A percentile compares a stretch with the other conserved stretches of the same genome.
phyloP scores from a whole-genome alignment of 2,888 invertebrate genomes.

The Danaus chrysippus region DNA sequence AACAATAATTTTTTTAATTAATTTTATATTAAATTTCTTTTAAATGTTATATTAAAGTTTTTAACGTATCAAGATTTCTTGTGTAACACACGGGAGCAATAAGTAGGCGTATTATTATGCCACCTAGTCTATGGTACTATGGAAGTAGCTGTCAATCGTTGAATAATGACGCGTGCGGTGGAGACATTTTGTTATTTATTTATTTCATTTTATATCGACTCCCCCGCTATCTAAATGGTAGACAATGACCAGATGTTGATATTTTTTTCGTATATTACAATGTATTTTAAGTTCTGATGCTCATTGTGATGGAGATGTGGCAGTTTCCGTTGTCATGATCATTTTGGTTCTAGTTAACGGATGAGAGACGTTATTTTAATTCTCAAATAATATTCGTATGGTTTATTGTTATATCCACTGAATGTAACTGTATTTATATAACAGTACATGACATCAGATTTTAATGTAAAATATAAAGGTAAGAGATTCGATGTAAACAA shows the following conservation, averaged over 20 bases:
- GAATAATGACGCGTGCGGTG: slow-evolving; percentile 78
- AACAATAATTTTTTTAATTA: neutral
- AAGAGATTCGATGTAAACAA: too few relatives aligned
- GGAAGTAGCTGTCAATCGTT: slow-evolving; percentile 77
- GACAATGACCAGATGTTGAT: slow-evolving; percentile 77
- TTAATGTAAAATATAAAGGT: too few relatives aligned
- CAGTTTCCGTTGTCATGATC: slow-evolving; percentile 57
- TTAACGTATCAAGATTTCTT: slow-evolving; percentile 46
- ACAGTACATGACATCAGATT: too few relatives aligned
- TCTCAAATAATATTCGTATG: neutral
- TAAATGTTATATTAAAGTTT: neutral
- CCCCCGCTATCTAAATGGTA: slow-evolving; percentile 64
- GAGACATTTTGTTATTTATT: slow-evolving; percentile 72
- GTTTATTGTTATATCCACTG: too few relatives aligned
- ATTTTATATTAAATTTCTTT: neutral
- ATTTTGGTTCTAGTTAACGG: slow-evolving; percentile 26
- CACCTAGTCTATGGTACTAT: slow-evolving; percentile 38
- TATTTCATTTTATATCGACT: slow-evolving; percentile 62
- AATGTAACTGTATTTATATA: too few relatives aligned
- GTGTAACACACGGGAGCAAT: slow-evolving; percentile 49
- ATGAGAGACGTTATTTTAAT: slow-evolving; percentile 15
- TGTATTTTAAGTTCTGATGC: slow-evolving; percentile 68
- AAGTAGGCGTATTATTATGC: slow-evolving; percentile 77
- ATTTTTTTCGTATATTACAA: slow-evolving; percentile 70
- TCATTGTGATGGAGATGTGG: slow-evolving; percentile 50